Evolutionary conservation across 2,113 vertebrate species (phyloP).

Genomic region (Scomber colias): DNA sequence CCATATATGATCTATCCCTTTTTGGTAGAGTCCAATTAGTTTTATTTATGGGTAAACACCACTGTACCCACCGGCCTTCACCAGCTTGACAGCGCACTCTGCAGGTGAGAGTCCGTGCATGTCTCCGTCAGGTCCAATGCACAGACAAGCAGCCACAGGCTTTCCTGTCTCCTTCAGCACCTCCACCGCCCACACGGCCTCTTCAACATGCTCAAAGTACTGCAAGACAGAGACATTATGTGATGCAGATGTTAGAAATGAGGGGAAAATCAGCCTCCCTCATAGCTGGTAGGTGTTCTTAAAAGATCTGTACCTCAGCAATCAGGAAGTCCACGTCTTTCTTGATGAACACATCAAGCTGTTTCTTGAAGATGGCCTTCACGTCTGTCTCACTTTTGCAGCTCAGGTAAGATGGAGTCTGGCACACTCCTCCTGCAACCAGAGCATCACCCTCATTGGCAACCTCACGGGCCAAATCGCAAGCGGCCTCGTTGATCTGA

Average conservation of each 20-base stretch:
- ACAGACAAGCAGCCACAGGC: constrained; percentile 92
- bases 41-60: background rate
- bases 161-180: constrained; percentile 92
- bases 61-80: constrained; percentile 90
- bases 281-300: no score
- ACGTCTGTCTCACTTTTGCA: constrained; percentile 94
- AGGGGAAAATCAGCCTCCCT: background rate
- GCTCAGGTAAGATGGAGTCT: constrained; percentile 98
- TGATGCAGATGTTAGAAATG: no score
- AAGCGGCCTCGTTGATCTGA: constrained; percentile 97
- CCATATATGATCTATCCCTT: background rate
- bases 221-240: constrained; percentile 70
- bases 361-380: constrained; percentile 91
- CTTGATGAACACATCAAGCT: constrained; percentile 92
- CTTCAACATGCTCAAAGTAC: constrained; percentile 99
- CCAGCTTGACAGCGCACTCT: constrained; percentile 93
- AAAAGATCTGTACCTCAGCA: constrained; percentile 89
- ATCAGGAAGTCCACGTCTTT: constrained; percentile 98
- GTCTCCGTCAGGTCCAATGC: constrained; percentile 96
- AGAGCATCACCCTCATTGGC: constrained; percentile 93
- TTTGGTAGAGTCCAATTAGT: background rate
- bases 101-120: constrained; percentile 91
- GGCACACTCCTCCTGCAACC: constrained; percentile 97
- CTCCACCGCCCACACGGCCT: constrained; percentile 97
- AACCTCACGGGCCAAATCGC: constrained; percentile 93